A percentile compares a stretch with the other conserved stretches of the same genome.
phyloP scores from a whole-genome alignment of 2,113 vertebrate genomes.

The Alethe diademata region DNA sequence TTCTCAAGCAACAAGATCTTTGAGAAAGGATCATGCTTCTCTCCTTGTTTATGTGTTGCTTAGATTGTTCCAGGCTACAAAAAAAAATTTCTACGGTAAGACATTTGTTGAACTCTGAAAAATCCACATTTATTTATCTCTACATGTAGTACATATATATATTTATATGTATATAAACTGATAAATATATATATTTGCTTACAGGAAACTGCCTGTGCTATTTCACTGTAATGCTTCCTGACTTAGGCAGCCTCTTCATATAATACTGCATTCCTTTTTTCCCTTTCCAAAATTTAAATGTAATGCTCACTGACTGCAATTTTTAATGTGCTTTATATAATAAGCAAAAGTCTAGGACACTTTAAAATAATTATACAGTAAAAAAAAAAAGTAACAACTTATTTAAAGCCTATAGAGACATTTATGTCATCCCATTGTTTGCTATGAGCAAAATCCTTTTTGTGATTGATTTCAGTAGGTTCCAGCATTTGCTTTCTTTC shows the following conservation, averaged over 20 bases:
- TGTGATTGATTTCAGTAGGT: neutral
- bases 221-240: constrained; percentile 16
- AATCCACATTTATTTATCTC: neutral
- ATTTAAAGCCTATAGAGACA: neutral
- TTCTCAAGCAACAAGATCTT: neutral
- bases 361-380: neutral
- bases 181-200: neutral
- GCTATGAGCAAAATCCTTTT: neutral
- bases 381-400: neutral
- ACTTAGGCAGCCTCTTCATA: constrained; percentile 24
- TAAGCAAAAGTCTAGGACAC: neutral
- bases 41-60: neutral
- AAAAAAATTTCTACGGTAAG: neutral
- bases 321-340: constrained; percentile 39
- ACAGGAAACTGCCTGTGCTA: constrained; percentile 25
- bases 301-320: neutral
- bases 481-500: neutral
- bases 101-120: neutral
- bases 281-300: constrained; percentile 26
- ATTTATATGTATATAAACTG: neutral
- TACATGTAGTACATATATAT: too few species aligned
- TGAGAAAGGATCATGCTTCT: neutral
- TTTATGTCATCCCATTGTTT: neutral
- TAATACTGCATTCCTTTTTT: neutral
- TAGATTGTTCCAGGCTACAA: neutral